Evolutionary conservation across 2,888 invertebrate genomes (phyloP).

Genomic region (Nasonia oneida): DNA sequence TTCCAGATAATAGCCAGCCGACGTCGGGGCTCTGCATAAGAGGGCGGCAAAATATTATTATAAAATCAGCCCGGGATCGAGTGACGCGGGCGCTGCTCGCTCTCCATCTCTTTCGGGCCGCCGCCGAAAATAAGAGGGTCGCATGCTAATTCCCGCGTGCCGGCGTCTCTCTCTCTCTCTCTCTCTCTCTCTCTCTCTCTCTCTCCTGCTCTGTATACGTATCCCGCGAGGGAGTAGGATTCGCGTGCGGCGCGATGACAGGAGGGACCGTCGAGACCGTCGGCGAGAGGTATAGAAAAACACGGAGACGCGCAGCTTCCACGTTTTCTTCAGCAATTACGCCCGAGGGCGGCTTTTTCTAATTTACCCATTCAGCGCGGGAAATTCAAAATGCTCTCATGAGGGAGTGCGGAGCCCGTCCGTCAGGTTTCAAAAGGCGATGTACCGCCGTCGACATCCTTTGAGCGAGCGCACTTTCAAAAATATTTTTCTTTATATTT

Average conservation of each 20-base stretch:
- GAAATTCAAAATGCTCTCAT: not conserved
- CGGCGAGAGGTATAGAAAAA: not conserved
- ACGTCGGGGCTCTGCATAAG: constrained; percentile 24
- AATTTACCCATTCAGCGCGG: not conserved
- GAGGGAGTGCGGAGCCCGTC: no score
- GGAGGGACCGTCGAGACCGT: not conserved
- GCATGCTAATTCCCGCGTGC: constrained; percentile 43
- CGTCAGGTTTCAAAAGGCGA: not conserved
- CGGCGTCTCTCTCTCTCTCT: no score
- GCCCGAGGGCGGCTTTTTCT: not conserved
- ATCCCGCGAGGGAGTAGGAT: not conserved
- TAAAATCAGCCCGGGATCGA: constrained; percentile 56
- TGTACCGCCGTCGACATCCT: not conserved
- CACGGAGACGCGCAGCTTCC: no score
- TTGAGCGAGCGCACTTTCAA: not conserved
- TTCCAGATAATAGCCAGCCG: constrained; percentile 30
- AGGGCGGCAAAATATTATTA: constrained; percentile 56
- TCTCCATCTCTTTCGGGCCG: not conserved
- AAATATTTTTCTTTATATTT: constrained; percentile 6
- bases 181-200: no score
- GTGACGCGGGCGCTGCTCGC: constrained; percentile 17
- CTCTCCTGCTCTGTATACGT: not conserved
- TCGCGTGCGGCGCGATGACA: not conserved
- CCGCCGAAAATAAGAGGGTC: not conserved
- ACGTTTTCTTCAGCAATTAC: not conserved